Percentiles rank a stretch among this genome's conserved stretches.
Conservation (phyloP, 2,113 vertebrate genomes). For the Uropsilus gracilis region DNA sequence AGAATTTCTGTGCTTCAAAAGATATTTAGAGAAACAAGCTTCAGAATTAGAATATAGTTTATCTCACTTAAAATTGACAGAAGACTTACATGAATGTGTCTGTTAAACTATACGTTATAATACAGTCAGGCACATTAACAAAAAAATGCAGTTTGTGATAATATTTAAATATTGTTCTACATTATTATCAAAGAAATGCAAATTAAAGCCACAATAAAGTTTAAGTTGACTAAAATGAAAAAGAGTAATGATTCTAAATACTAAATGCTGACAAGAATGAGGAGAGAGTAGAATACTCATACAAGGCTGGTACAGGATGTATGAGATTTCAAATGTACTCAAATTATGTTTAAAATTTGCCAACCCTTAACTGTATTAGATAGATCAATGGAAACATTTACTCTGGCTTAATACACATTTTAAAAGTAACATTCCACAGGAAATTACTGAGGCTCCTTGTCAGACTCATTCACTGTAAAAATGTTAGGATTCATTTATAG, state of each 20-base stretch:
- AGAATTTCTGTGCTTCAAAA: background rate
- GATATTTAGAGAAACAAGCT: background rate
- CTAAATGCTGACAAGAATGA: background rate
- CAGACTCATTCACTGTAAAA: background rate
- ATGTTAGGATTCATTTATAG: slow-evolving; percentile 35
- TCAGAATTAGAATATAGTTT: background rate
- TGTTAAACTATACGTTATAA: slow-evolving; percentile 7
- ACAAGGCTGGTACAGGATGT: background rate
- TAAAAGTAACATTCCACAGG: slow-evolving; percentile 3
- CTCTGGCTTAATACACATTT: background rate
- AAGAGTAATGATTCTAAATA: background rate
- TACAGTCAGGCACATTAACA: background rate
- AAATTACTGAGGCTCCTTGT: background rate
- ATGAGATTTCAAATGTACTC: background rate
- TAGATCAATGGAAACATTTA: background rate
- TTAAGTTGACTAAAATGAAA: background rate
- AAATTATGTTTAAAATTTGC: background rate
- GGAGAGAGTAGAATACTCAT: background rate
- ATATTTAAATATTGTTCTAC: no score
- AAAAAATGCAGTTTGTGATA: background rate
- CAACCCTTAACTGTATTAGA: background rate
- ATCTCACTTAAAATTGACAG: background rate
- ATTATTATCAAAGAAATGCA: background rate
- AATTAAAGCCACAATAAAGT: background rate
- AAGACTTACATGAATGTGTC: background rate